Percentiles rank a stretch among this genome's conserved stretches.
These are phyloP conservation scores for Drosophila chauvacae DNA, from an alignment of 1,140 invertebrate species.

Conservation along the genomic window DNA sequence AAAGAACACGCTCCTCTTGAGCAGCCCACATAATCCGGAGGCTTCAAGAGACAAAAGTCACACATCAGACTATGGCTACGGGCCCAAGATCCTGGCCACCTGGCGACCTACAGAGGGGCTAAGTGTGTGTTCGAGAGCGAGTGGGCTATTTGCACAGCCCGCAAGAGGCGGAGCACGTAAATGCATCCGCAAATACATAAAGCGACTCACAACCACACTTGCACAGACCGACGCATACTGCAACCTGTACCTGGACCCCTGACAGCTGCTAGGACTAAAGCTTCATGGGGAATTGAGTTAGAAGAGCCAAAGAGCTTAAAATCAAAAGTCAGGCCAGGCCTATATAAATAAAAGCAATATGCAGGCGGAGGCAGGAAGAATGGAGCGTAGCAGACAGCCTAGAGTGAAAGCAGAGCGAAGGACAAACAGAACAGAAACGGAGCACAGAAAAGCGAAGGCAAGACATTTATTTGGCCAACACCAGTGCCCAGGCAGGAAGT, in stretches of 20 bases:
- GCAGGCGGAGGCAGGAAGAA: slow-evolving; percentile 53
- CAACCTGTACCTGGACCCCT: slow-evolving; percentile 52
- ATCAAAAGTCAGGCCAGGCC: slow-evolving; percentile 77
- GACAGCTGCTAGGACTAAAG: slow-evolving; percentile 59
- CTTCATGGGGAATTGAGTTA: slow-evolving; percentile 73
- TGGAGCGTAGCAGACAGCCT: slow-evolving; percentile 32
- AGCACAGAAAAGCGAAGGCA: slow-evolving; percentile 31
- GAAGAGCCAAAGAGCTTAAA: slow-evolving; percentile 72
- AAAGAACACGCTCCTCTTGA: slow-evolving; percentile 15
- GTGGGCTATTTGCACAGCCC: slow-evolving; percentile 61
- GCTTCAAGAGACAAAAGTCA: slow-evolving; percentile 62
- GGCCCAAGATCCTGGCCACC: slow-evolving; percentile 36
- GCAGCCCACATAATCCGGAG: slow-evolving; percentile 39
- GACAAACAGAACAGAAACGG: slow-evolving; percentile 39
- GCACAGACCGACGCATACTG: slow-evolving; percentile 4
- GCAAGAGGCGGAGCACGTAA: slow-evolving; percentile 61
- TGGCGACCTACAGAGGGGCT: slow-evolving; percentile 31
- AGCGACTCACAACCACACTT: slow-evolving; percentile 15
- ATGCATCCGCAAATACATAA: slow-evolving; percentile 76
- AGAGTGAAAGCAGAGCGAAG: slow-evolving; percentile 48
- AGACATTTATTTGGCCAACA: slow-evolving; percentile 60
- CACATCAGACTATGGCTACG: slow-evolving; percentile 23
- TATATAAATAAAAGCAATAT: slow-evolving; percentile 83
- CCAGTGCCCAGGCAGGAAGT: slow-evolving; percentile 18
- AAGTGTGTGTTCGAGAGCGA: slow-evolving; percentile 6